These are phyloP conservation scores for Genyomyrus donnyi DNA, from an alignment of 2,113 vertebrate genomes.

Conservation along the genomic window DNA sequence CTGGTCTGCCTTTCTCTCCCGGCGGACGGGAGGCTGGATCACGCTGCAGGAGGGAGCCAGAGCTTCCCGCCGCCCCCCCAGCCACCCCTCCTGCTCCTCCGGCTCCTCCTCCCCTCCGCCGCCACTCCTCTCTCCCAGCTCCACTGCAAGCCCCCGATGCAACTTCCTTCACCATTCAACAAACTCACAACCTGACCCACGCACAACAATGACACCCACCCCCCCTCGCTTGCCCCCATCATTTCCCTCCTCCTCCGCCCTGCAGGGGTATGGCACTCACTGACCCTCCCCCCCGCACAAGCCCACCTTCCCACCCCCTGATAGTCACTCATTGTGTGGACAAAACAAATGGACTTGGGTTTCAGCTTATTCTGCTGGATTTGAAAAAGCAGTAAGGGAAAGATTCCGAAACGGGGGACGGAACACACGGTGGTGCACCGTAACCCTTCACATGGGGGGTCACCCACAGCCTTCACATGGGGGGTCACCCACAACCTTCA, in stretches of 20 bases:
- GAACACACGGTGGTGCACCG: conserved; percentile 32
- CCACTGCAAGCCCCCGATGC: conserved; percentile 55
- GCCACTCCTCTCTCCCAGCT: conserved; percentile 53
- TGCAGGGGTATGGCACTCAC: conserved; percentile 46
- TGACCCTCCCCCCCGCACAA: conserved; percentile 34
- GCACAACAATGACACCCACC: conserved; percentile 21
- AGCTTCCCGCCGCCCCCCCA: background rate
- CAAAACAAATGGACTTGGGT: conserved; percentile 62
- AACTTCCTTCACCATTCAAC: conserved; percentile 57
- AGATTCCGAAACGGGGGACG: conserved; percentile 60
- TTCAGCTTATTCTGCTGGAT: conserved; percentile 68
- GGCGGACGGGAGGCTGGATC: too few species aligned
- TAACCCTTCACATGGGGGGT: too few species aligned
- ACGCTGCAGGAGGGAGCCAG: too few species aligned
- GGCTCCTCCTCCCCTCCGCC: conserved; percentile 31
- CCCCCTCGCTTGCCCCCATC: conserved; percentile 30
- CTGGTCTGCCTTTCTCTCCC: background rate
- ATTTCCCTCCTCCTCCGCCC: conserved; percentile 29
- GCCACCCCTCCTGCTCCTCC: conserved; percentile 43
- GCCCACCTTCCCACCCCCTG: conserved; percentile 40
- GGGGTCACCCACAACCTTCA: conserved; percentile 37
- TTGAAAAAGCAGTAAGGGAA: conserved; percentile 55
- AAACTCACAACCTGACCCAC: conserved; percentile 47
- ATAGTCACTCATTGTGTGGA: conserved; percentile 56
- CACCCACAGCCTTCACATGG: conserved; percentile 42